phyloP scores from a whole-genome alignment of 2,888 invertebrate species.

The Pycnomerus fuliginosus region DNA sequence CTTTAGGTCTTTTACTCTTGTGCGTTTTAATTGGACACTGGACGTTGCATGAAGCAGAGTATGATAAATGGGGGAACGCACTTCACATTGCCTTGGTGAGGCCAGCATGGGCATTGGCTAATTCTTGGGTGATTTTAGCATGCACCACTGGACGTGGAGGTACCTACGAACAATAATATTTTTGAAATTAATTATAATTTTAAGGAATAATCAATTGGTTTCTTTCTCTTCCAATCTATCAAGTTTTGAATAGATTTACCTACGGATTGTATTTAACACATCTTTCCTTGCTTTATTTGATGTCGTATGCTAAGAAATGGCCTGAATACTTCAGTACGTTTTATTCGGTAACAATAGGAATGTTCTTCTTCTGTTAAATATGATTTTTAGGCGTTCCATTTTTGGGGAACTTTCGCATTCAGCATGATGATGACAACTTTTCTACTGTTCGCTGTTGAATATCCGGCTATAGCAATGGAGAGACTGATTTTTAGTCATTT shows the following conservation, averaged over 20 bases:
- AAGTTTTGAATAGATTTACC: constrained; percentile 54
- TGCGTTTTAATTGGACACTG: constrained; percentile 37
- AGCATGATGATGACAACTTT: constrained; percentile 46
- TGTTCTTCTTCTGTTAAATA: not conserved
- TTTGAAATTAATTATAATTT: constrained; percentile 20
- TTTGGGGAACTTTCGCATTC: constrained; percentile 52
- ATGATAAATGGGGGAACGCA: constrained; percentile 33
- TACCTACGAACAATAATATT: constrained; percentile 28
- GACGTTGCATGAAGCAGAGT: constrained; percentile 32
- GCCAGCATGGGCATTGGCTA: constrained; percentile 52
- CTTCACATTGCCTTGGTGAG: constrained; percentile 49
- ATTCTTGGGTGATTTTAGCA: constrained; percentile 55
- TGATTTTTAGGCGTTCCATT: constrained; percentile 42
- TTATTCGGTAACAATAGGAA: constrained; percentile 30
- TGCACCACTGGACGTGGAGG: constrained; percentile 56
- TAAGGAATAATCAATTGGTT: constrained; percentile 56
- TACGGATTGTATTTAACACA: constrained; percentile 56
- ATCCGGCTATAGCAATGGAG: constrained; percentile 51
- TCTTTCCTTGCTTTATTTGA: constrained; percentile 39
- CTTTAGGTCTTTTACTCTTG: constrained; percentile 28
- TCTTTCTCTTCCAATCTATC: constrained; percentile 52
- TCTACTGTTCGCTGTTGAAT: constrained; percentile 51
- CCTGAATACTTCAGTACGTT: constrained; percentile 34
- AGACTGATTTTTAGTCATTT: constrained; percentile 35
- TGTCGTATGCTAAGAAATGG: constrained; percentile 28